A percentile compares a stretch with the other conserved stretches of the same genome.
Evolutionary conservation across 1,140 invertebrate species (phyloP).

Genomic region (Olivierus martensii): DNA sequence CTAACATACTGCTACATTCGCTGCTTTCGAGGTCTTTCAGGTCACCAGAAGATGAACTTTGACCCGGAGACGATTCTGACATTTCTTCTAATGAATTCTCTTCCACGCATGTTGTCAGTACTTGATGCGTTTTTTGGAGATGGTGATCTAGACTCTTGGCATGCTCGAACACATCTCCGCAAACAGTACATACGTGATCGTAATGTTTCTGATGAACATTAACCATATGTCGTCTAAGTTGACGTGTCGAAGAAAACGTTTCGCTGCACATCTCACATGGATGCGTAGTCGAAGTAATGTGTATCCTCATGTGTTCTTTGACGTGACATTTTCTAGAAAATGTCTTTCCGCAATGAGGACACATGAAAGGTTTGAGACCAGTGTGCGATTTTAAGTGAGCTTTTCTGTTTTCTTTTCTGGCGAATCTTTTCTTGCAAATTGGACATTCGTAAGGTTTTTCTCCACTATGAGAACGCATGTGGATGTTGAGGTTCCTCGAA

Average conservation of each 20-base stretch:
- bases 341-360: constrained; percentile 20
- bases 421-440: constrained; percentile 26
- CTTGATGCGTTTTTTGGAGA: constrained; percentile 16
- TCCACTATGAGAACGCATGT: constrained; percentile 21
- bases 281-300: constrained; percentile 16
- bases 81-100: constrained; percentile 1
- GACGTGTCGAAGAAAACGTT: constrained; percentile 11
- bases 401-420: constrained; percentile 22
- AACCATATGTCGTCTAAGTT: constrained; percentile 3
- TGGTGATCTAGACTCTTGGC: constrained; percentile 20
- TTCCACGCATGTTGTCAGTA: background rate
- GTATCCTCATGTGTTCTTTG: constrained; percentile 28
- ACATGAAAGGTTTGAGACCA: constrained; percentile 20
- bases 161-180: constrained; percentile 21
- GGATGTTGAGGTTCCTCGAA: constrained; percentile 19
- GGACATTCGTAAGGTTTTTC: constrained; percentile 27
- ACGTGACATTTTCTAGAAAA: constrained; percentile 28
- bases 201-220: constrained; percentile 6
- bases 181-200: constrained; percentile 17
- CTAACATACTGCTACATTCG: constrained; percentile 11
- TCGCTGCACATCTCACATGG: constrained; percentile 15
- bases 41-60: constrained; percentile 13
- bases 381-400: constrained; percentile 22
- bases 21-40: constrained; percentile 14
- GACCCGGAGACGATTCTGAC: constrained; percentile 9